phyloP scores from a whole-genome alignment of 2,888 invertebrate species.

The Melanostoma mellinum region DNA sequence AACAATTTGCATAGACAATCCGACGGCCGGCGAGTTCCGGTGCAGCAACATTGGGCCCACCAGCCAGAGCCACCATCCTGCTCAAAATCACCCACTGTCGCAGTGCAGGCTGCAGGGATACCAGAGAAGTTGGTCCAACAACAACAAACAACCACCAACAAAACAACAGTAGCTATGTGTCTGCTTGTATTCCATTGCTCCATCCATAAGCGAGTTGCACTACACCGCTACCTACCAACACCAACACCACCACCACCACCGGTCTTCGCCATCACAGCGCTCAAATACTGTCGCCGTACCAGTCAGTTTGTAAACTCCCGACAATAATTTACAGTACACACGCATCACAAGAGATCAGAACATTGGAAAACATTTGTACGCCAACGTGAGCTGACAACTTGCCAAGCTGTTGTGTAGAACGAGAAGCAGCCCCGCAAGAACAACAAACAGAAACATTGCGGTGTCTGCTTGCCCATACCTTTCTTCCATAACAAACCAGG shows the following conservation, averaged over 20 bases:
- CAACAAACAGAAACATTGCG: slow-evolving; percentile 73
- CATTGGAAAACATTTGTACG: slow-evolving; percentile 73
- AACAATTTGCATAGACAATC: slow-evolving; percentile 67
- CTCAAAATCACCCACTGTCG: slow-evolving; percentile 44
- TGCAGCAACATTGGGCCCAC: slow-evolving; percentile 40
- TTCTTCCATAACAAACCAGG: slow-evolving; percentile 14
- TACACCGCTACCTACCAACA: slow-evolving; percentile 26
- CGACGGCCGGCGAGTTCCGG: slow-evolving; percentile 45
- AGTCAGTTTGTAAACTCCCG: slow-evolving; percentile 75
- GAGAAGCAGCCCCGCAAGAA: slow-evolving; percentile 63
- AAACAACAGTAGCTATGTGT: slow-evolving; percentile 60
- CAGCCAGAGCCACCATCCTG: slow-evolving; percentile 26
- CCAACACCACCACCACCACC: slow-evolving; percentile 35
- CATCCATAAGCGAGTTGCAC: slow-evolving; percentile 9
- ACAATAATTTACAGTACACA: slow-evolving; percentile 75
- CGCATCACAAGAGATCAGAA: slow-evolving; percentile 73
- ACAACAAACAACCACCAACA: slow-evolving; percentile 40
- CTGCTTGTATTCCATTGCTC: slow-evolving; percentile 56
- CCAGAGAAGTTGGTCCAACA: slow-evolving; percentile 57
- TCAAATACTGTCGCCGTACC: slow-evolving; percentile 46
- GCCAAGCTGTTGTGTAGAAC: slow-evolving; percentile 59
- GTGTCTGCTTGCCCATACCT: slow-evolving; percentile 36
- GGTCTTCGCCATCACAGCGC: slow-evolving; percentile 37
- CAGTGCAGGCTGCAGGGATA: slow-evolving; percentile 55
- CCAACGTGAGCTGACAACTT: slow-evolving; percentile 73